phyloP scores from a whole-genome alignment of 2,113 vertebrate genomes.

The Mormoops blainvillei region DNA sequence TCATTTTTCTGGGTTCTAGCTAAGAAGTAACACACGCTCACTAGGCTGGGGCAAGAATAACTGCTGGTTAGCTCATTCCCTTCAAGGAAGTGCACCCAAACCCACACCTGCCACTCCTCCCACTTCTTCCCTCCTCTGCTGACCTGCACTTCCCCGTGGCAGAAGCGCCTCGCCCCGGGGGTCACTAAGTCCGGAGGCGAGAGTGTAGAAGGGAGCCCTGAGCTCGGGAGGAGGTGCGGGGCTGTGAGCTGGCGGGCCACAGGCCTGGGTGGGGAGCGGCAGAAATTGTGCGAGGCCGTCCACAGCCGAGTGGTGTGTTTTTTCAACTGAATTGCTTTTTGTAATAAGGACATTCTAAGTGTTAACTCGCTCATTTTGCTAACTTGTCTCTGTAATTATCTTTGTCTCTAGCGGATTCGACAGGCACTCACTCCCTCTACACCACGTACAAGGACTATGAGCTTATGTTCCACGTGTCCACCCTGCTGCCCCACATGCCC shows the following conservation, averaged over 20 bases:
- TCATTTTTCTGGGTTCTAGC: background rate
- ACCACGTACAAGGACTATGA: constrained; percentile 98
- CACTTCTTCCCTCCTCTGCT: background rate
- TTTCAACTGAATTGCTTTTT: accelerated
- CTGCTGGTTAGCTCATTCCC: background rate
- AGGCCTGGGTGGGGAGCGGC: background rate
- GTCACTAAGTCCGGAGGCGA: background rate
- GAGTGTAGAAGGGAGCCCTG: background rate
- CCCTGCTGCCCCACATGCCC: constrained; percentile 95
- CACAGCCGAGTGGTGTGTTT: background rate
- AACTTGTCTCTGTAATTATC: constrained; percentile 28
- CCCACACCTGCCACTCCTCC: accelerated
- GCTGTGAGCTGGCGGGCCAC: accelerated
- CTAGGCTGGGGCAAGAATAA: accelerated
- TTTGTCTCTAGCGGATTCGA: constrained; percentile 91
- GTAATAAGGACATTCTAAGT: background rate
- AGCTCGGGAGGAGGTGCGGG: background rate
- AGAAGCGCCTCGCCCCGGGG: background rate
- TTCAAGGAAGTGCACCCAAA: background rate
- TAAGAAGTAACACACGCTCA: background rate
- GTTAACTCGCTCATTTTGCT: background rate
- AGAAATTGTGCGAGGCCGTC: accelerated
- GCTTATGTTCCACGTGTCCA: constrained; percentile 98
- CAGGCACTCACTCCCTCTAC: constrained; percentile 96
- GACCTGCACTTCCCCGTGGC: accelerated